Percentiles rank a stretch among this genome's conserved stretches.
Evolutionary conservation across 2,888 invertebrate genomes (phyloP).

Genomic region (Xanthia icteritia): DNA sequence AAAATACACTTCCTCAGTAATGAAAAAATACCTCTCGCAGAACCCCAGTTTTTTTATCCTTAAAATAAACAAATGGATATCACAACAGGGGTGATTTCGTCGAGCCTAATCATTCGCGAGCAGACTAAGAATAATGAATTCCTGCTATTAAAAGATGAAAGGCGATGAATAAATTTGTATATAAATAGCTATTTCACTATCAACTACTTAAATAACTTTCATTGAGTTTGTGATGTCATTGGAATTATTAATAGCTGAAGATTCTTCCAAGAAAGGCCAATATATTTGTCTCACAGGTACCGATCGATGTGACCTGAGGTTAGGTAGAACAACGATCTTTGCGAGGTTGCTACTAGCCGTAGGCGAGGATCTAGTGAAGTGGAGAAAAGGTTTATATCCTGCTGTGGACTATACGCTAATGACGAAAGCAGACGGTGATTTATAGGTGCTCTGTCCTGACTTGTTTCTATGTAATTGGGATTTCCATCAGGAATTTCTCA

Average conservation of each 20-base stretch:
- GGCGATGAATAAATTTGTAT: constrained; percentile 43
- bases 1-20: not conserved
- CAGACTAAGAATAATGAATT: constrained; percentile 21
- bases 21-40: not conserved
- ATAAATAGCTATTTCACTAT: constrained; percentile 27
- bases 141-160: constrained; percentile 4
- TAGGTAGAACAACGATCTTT: not conserved
- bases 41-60: not conserved
- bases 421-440: too few relatives aligned
- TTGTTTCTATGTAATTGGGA: too few relatives aligned
- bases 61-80: constrained; percentile 15
- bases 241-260: not conserved
- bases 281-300: not conserved
- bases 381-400: not conserved
- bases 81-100: not conserved
- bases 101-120: not conserved
- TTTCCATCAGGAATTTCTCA: too few relatives aligned
- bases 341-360: not conserved
- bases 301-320: not conserved
- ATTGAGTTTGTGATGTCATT: constrained; percentile 8
- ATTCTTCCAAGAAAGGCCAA: not conserved
- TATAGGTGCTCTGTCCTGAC: too few relatives aligned
- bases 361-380: not conserved
- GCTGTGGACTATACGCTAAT: not conserved
- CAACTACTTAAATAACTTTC: not conserved